Evolutionary conservation across 2,888 invertebrate species (phyloP).

Genomic region (Athrips mouffetella): DNA sequence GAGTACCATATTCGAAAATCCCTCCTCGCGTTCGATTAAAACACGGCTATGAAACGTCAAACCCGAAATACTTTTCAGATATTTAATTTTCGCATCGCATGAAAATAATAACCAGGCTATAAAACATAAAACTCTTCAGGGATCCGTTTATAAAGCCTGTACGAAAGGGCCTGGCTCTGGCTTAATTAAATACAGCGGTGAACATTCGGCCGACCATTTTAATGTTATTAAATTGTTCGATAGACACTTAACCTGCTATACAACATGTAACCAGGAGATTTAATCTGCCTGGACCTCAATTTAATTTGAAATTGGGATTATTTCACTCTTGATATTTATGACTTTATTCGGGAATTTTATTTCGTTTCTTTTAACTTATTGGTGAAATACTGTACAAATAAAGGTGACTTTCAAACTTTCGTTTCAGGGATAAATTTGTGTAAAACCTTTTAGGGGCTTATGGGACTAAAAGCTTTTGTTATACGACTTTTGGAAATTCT

Average conservation of each 20-base stretch:
- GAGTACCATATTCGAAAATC: too few relatives aligned
- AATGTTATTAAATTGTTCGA: constrained; percentile 75
- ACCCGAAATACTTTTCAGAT: background rate
- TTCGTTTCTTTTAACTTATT: too few relatives aligned
- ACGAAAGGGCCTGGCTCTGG: constrained; percentile 51
- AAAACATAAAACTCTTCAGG: constrained; percentile 51
- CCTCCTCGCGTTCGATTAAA: background rate
- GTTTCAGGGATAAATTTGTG: too few relatives aligned
- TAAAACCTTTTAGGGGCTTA: too few relatives aligned
- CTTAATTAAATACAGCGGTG: constrained; percentile 71
- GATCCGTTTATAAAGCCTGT: constrained; percentile 39
- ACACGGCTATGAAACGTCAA: background rate
- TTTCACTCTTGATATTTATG: too few relatives aligned
- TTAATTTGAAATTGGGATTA: background rate
- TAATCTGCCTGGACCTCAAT: constrained; percentile 41
- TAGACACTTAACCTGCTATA: constrained; percentile 54
- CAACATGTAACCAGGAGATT: constrained; percentile 52
- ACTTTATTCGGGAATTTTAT: too few relatives aligned
- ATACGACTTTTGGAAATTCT: too few relatives aligned
- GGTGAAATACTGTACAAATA: too few relatives aligned
- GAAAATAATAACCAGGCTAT: constrained; percentile 21
- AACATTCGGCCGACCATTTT: constrained; percentile 64
- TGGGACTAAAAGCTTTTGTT: too few relatives aligned
- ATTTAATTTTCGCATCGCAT: constrained; percentile 1
- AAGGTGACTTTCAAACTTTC: too few relatives aligned